Conservation (phyloP, 2,888 invertebrate species). For the Capitulum mitella region DNA sequence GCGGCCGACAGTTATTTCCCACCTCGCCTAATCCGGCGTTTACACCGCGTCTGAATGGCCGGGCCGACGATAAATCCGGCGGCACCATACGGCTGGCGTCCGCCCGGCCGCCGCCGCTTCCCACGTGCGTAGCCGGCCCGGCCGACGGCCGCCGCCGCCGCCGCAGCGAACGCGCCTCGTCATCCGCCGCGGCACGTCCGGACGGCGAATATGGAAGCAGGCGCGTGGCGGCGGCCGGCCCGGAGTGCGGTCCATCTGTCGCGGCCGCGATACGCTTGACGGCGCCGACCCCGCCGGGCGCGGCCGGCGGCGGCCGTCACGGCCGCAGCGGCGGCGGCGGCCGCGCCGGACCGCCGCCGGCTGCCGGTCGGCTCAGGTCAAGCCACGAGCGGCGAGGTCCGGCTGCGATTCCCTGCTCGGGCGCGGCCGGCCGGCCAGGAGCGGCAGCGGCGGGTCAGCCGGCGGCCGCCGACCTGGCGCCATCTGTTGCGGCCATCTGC, state of each 20-base stretch:
- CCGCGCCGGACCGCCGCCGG: background rate
- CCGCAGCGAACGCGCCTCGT: background rate
- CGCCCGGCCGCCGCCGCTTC: background rate
- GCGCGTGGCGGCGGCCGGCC: background rate
- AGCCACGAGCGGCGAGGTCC: no score
- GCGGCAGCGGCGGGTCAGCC: no score
- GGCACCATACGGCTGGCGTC: background rate
- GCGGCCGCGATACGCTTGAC: background rate
- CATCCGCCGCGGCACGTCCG: no score
- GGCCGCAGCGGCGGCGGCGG: background rate
- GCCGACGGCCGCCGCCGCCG: background rate
- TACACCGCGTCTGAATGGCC: background rate
- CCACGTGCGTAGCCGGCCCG: background rate
- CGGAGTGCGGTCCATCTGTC: background rate
- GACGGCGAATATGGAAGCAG: no score
- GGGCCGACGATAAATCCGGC: background rate
- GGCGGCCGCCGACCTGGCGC: no score
- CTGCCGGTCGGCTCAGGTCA: background rate
- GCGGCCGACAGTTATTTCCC: background rate
- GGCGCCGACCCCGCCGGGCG: background rate
- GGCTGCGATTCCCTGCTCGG: no score
- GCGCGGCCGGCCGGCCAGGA: no score
- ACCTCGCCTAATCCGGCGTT: constrained; percentile 1
- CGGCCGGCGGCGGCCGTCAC: background rate
- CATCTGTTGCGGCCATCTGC: no score